phyloP scores from a whole-genome alignment of 2,113 vertebrate species.

The Leucopsar rothschildi region DNA sequence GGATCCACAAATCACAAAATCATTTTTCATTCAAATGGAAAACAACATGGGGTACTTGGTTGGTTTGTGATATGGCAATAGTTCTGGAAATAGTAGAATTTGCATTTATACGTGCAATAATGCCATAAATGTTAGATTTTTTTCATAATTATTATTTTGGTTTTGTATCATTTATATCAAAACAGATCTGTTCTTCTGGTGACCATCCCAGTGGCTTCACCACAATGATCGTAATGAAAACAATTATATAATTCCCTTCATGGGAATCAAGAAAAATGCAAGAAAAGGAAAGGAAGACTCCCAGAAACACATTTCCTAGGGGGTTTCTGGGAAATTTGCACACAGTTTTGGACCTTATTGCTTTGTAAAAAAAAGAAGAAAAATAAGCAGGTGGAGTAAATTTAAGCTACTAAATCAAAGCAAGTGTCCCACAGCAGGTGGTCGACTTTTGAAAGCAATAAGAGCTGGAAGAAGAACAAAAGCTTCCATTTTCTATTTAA shows the following conservation, averaged over 20 bases:
- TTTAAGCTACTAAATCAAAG: constrained; percentile 45
- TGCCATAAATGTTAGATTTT: neutral
- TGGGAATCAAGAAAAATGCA: neutral
- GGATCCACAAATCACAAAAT: neutral
- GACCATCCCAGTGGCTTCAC: neutral
- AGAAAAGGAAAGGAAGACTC: neutral
- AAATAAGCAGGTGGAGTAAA: constrained; percentile 2
- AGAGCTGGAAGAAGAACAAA: constrained; percentile 44
- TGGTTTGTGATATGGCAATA: neutral
- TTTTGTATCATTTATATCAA: neutral
- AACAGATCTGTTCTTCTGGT: neutral
- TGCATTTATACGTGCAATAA: neutral
- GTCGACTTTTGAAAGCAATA: neutral
- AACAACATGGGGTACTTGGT: neutral
- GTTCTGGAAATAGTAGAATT: neutral
- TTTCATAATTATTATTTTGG: neutral
- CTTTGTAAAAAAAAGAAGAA: neutral
- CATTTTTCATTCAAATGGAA: neutral
- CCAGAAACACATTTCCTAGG: neutral
- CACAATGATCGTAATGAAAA: neutral
- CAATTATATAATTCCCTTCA: neutral
- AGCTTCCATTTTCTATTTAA: neutral
- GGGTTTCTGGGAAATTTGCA: neutral
- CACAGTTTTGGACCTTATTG: neutral
- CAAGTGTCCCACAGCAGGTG: constrained; percentile 5